A percentile compares a stretch with the other conserved stretches of the same genome.
These are phyloP conservation scores for Clarias batrachus DNA, from an alignment of 2,113 vertebrate genomes.

Conservation along the genomic window DNA sequence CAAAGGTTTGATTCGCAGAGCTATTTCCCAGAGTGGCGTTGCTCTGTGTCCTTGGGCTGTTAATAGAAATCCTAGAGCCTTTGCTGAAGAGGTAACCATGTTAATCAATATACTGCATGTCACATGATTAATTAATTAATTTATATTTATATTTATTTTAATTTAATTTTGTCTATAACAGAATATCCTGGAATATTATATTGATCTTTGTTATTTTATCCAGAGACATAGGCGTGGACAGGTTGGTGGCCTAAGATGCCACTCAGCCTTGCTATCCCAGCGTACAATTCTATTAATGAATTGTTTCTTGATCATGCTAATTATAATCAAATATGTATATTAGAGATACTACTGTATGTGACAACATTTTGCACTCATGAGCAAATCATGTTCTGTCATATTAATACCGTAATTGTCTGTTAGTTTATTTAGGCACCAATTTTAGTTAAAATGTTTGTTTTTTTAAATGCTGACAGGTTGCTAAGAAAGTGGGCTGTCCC, in stretches of 20 bases:
- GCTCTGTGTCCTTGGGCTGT: slow-evolving; percentile 83
- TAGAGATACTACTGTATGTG: background rate
- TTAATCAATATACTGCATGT: background rate
- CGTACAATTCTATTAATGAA: background rate
- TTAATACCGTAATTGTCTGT: background rate
- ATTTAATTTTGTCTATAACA: background rate
- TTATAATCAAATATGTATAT: background rate
- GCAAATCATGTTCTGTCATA: background rate
- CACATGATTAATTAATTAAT: background rate
- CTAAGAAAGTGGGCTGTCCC: slow-evolving; percentile 79
- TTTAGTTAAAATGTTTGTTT: background rate
- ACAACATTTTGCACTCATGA: background rate
- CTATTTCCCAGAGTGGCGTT: slow-evolving; percentile 90
- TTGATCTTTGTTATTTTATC: background rate
- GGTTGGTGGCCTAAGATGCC: background rate
- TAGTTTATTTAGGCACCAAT: background rate
- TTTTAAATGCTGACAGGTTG: slow-evolving; percentile 71
- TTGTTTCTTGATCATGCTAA: background rate
- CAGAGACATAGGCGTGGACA: background rate
- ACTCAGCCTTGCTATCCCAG: background rate
- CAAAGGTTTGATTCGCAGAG: slow-evolving; percentile 84
- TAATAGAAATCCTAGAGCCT: slow-evolving; percentile 76
- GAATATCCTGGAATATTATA: background rate
- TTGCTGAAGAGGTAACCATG: slow-evolving; percentile 75
- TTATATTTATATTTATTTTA: background rate